A percentile compares a stretch with the other conserved stretches of the same genome.
Evolutionary conservation across 2,888 invertebrate genomes (phyloP).

Genomic region (Trisateles emortualis): DNA sequence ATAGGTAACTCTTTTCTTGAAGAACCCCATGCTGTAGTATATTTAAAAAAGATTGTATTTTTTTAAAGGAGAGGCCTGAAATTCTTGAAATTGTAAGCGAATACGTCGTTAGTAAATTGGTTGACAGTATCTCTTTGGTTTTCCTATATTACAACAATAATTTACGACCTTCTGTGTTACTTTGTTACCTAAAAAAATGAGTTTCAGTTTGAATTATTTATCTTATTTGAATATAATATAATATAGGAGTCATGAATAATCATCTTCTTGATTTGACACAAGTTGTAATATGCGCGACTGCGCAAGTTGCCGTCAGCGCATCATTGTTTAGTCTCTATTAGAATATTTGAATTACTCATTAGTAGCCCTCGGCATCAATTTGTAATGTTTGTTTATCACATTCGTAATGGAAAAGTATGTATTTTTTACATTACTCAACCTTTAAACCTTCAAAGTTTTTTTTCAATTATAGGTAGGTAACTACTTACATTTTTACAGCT

Average conservation of each 20-base stretch:
- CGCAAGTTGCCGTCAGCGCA: not conserved
- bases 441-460: conserved; percentile 3
- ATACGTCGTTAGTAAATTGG: too few species aligned
- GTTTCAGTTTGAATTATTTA: too few species aligned
- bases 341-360: conserved; percentile 1
- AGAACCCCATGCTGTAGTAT: too few species aligned
- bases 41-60: too few species aligned
- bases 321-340: not conserved
- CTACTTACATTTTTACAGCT: conserved; percentile 36
- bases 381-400: not conserved
- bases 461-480: not conserved
- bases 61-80: too few species aligned
- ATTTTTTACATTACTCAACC: not conserved
- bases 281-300: not conserved
- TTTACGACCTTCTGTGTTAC: too few species aligned
- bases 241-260: not conserved
- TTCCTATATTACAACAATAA: too few species aligned
- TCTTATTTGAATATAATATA: not conserved
- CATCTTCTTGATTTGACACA: not conserved
- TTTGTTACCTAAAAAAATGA: too few species aligned
- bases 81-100: too few species aligned
- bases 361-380: not conserved
- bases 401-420: not conserved
- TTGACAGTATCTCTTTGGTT: too few species aligned
- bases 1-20: too few species aligned